Evolutionary conservation across 2,113 vertebrate species (phyloP), one percentile per base, ranked within the genome.

Genomic region (Antechinus flavipes): DNA sequence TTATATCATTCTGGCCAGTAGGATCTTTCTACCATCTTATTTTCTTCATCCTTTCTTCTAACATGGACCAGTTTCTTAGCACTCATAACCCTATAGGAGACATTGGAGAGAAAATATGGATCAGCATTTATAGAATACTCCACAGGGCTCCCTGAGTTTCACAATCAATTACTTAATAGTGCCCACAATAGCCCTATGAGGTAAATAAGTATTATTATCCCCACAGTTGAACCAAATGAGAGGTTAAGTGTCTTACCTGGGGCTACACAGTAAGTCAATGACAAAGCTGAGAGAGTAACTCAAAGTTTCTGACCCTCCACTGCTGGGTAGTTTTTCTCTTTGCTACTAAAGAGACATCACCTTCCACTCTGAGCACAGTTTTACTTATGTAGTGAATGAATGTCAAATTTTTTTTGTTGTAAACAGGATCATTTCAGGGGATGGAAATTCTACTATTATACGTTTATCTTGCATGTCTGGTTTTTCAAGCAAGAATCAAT

Each of bases 371-470:
- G 10, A 1, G 94, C 52, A 30, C 91, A 95, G 93, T 95, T 93
- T 95, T 93, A 96, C 26, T 90, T 95, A 84, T 95, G 25, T 90
- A n/a, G 35, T 96, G 25, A 19, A n/a, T 93, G 47, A 96, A 92
- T 30, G 42, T 26, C 25, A 90, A 90, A 90, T 50, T 91, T 94
- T 16, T 52, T 52, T 52, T 52, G 0, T 7, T 93, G 24, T 0
- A 3, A 89, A 93, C 52, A 96, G 91, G 94, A 95, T 97, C 91
- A 96, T 95, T 49, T 90, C 9, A 50, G 24, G 6, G 47, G 12
- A 90, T 2, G 26, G 12, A 90, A 90, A 90, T 19, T 90, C 24
- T 6, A 49, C 46, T 27, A 90, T 23, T 35, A 35, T 22, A 61
- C 12, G 27, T 46, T 2, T 90, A 26, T 19, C 61, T 90, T 90